A percentile compares a stretch with the other conserved stretches of the same genome.
Conservation (phyloP, 2,113 vertebrate species). For the Paedocypris sp. region DNA sequence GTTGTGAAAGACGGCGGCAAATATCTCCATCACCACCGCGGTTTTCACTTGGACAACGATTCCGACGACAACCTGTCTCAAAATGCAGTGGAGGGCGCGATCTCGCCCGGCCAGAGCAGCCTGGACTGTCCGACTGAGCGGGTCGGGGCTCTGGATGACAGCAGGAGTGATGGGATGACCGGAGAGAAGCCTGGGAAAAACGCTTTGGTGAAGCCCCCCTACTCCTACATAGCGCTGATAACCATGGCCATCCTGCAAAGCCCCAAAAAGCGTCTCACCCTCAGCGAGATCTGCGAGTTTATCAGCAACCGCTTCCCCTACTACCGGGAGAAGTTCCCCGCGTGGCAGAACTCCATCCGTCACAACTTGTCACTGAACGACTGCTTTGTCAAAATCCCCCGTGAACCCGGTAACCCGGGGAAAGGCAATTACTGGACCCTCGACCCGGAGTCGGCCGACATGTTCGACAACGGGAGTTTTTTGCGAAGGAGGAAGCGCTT, state of each 20-base stretch:
- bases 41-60: slow-evolving; percentile 66
- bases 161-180: slow-evolving; percentile 33
- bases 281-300: slow-evolving; percentile 95
- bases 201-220: slow-evolving; percentile 76
- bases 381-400: slow-evolving; percentile 88
- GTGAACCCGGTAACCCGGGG: slow-evolving; percentile 79
- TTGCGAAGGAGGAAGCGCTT: slow-evolving; percentile 85
- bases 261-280: slow-evolving; percentile 85
- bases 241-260: slow-evolving; percentile 96
- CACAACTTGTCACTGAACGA: slow-evolving; percentile 89
- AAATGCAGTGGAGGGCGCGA: slow-evolving; percentile 52
- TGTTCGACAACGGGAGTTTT: slow-evolving; percentile 92
- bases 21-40: slow-evolving; percentile 53
- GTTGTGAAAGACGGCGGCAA: slow-evolving; percentile 63
- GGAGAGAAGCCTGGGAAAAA: slow-evolving; percentile 72
- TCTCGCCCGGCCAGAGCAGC: slow-evolving; percentile 59
- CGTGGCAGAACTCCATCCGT: slow-evolving; percentile 89
- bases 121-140: slow-evolving; percentile 57
- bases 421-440: slow-evolving; percentile 96
- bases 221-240: slow-evolving; percentile 92
- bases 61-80: slow-evolving; percentile 67
- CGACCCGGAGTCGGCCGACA: slow-evolving; percentile 88
- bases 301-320: slow-evolving; percentile 92
- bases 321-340: slow-evolving; percentile 89
- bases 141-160: slow-evolving; percentile 29